Conservation (phyloP, 1,140 invertebrate species). For the Plectus sambesii region DNA sequence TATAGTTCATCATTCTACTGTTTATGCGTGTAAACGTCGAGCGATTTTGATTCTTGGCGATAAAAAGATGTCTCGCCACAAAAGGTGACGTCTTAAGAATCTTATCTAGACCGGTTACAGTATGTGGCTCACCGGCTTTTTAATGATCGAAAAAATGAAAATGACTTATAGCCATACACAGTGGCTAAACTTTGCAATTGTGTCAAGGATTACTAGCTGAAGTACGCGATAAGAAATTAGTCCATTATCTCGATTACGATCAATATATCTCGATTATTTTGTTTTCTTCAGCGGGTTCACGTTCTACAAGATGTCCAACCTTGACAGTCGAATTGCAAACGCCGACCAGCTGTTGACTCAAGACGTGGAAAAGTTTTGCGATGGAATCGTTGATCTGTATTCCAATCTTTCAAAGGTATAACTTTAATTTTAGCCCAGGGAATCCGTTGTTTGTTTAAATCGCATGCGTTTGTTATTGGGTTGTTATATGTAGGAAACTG, state of each 20-base stretch:
- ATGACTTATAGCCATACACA: constrained; percentile 1
- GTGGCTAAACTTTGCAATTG: too few relatives aligned
- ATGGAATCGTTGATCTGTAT: constrained; percentile 83
- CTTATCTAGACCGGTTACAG: too few relatives aligned
- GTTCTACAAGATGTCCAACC: constrained; percentile 90
- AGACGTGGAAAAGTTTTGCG: constrained; percentile 93
- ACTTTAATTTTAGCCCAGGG: not conserved
- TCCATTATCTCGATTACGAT: constrained; percentile 5
- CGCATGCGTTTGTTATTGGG: too few relatives aligned
- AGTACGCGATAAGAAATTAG: too few relatives aligned
- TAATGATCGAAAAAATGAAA: not conserved
- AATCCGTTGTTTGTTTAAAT: constrained; percentile 7
- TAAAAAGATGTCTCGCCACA: too few relatives aligned
- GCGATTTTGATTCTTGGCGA: too few relatives aligned
- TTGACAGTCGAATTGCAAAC: constrained; percentile 86
- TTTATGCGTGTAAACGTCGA: too few relatives aligned
- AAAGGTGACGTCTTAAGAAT: too few relatives aligned
- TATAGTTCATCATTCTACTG: too few relatives aligned
- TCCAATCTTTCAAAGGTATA: constrained; percentile 87
- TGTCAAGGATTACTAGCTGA: constrained; percentile 4
- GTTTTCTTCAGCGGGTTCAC: constrained; percentile 74
- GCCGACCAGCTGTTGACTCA: constrained; percentile 88
- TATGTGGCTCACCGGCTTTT: not conserved
- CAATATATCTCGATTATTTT: constrained; percentile 15
- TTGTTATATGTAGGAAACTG: too few relatives aligned